These are phyloP conservation scores for Sarcoramphus papa DNA, from an alignment of 2,797 vertebrate genomes.

Conservation along the genomic window DNA sequence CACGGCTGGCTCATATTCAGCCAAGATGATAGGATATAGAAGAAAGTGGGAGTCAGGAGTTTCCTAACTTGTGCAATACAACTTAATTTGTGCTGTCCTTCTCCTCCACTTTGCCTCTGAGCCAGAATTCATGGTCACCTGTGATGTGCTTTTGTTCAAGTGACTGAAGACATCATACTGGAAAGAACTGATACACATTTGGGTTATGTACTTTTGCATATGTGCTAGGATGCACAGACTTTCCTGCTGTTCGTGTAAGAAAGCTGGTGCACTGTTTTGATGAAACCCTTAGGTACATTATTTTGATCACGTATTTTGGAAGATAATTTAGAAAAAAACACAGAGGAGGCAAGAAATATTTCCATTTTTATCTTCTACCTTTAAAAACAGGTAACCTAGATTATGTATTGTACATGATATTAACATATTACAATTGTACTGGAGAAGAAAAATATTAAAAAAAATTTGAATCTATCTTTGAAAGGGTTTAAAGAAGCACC, in stretches of 20 bases:
- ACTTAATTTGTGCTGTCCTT: not conserved
- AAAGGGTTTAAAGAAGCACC: not conserved
- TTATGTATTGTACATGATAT: not conserved
- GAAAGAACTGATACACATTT: not conserved
- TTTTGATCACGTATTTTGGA: not conserved
- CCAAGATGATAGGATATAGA: not conserved
- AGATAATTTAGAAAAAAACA: not conserved
- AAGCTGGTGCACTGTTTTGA: not conserved
- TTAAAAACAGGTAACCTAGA: not conserved
- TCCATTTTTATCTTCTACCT: not conserved
- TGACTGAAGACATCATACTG: not conserved
- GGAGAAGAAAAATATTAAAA: not conserved
- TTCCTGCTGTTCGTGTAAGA: not conserved
- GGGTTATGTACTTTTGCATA: not conserved
- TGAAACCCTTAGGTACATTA: not conserved
- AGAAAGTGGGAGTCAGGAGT: not conserved
- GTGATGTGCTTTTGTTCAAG: not conserved
- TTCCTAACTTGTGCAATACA: not conserved
- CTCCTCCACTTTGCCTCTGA: not conserved
- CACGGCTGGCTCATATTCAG: not conserved
- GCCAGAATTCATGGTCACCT: not conserved
- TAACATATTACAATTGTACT: not conserved
- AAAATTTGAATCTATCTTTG: not conserved
- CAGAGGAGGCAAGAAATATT: not conserved
- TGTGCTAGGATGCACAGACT: not conserved